These are phyloP conservation scores for Flexamia atlantica DNA, from an alignment of 2,888 invertebrate genomes.

Conservation along the genomic window DNA sequence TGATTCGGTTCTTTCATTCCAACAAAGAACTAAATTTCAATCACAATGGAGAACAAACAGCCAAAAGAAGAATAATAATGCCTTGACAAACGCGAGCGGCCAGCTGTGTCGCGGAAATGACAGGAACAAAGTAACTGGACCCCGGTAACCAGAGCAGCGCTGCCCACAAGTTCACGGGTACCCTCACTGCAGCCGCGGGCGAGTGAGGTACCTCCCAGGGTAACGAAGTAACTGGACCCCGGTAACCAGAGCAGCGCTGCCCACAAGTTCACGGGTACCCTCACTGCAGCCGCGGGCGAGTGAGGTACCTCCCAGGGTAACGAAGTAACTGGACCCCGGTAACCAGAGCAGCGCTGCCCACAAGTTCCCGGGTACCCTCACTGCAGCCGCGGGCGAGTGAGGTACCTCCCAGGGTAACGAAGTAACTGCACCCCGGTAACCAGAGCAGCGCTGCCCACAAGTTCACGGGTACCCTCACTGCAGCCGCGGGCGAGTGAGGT, in stretches of 20 bases:
- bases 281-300: no score
- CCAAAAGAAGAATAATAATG: neutral
- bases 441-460: no score
- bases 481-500: no score
- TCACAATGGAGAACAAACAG: slow-evolving; percentile 12
- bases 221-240: slow-evolving; percentile 39
- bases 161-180: no score
- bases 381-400: no score
- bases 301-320: neutral
- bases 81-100: slow-evolving; percentile 50
- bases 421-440: slow-evolving; percentile 42
- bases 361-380: no score
- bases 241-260: slow-evolving; percentile 47
- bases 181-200: no score
- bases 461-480: no score
- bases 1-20: slow-evolving; percentile 13
- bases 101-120: slow-evolving; percentile 32
- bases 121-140: slow-evolving; percentile 38
- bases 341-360: slow-evolving; percentile 56
- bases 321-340: slow-evolving; percentile 34
- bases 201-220: no score
- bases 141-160: slow-evolving; percentile 44
- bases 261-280: no score
- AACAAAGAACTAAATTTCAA: slow-evolving; percentile 14
- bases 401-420: neutral